These are phyloP conservation scores for Glomeris marginata DNA, from an alignment of 2,888 invertebrate genomes.

Conservation along the genomic window DNA sequence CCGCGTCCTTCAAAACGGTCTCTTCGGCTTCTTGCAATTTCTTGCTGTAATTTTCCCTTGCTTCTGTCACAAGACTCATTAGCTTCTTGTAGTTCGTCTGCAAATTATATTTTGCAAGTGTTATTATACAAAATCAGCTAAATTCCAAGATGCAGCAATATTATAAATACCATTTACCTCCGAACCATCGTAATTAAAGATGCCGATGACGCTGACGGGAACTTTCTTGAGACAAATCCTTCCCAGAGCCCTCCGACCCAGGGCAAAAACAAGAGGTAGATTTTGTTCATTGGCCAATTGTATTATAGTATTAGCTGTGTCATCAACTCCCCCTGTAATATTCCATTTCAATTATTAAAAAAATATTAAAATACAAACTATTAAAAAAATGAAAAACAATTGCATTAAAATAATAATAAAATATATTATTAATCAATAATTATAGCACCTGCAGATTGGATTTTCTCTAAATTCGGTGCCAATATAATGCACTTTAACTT, in stretches of 20 bases:
- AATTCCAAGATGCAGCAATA: too few relatives aligned
- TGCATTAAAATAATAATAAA: neutral
- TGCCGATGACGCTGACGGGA: slow-evolving; percentile 44
- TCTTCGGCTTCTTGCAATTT: too few relatives aligned
- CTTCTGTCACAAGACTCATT: slow-evolving; percentile 3
- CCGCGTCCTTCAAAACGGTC: too few relatives aligned
- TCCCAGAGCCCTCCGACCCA: slow-evolving; percentile 41
- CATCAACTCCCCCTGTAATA: slow-evolving; percentile 40
- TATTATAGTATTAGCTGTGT: slow-evolving; percentile 37
- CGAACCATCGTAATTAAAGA: slow-evolving; percentile 46
- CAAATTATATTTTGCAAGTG: neutral
- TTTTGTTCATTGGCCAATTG: slow-evolving; percentile 35
- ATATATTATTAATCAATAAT: neutral
- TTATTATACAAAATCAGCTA: neutral
- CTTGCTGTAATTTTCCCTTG: neutral
- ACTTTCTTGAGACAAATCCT: slow-evolving; percentile 41
- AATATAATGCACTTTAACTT: slow-evolving; percentile 44
- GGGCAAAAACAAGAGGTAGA: slow-evolving; percentile 43
- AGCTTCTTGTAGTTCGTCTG: slow-evolving; percentile 11
- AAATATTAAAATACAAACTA: neutral
- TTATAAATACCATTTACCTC: slow-evolving; percentile 31
- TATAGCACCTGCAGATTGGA: slow-evolving; percentile 32
- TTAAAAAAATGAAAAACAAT: neutral
- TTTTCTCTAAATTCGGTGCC: slow-evolving; percentile 45
- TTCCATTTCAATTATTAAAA: neutral